Conservation (phyloP, 2,888 invertebrate genomes). For the Odontomyia ornata region DNA sequence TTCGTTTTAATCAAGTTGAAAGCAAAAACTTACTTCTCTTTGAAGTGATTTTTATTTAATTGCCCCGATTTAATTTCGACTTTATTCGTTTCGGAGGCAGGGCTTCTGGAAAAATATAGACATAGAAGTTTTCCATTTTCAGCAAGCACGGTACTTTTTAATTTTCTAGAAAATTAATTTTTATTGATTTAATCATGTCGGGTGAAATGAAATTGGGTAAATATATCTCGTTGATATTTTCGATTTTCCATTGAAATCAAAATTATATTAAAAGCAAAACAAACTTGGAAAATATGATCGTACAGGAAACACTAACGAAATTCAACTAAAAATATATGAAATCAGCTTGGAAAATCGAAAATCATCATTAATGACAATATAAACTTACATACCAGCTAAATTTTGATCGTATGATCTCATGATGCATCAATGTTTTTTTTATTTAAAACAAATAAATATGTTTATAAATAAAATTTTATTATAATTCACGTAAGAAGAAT, state of each 20-base stretch:
- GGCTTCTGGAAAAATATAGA: slow-evolving; percentile 43
- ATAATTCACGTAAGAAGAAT: no score
- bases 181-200: background rate
- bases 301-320: background rate
- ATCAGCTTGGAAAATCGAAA: slow-evolving; percentile 12
- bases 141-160: slow-evolving; percentile 26
- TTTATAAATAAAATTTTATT: background rate
- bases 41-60: slow-evolving; percentile 22
- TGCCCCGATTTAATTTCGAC: slow-evolving; percentile 27
- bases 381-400: background rate
- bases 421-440: background rate
- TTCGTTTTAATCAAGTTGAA: background rate
- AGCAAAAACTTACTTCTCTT: slow-evolving; percentile 37
- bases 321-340: no score
- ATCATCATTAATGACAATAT: background rate
- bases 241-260: background rate
- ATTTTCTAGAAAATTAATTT: slow-evolving; percentile 27
- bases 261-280: background rate
- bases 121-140: slow-evolving; percentile 40
- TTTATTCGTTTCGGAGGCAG: slow-evolving; percentile 26
- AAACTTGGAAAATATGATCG: slow-evolving; percentile 1
- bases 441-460: background rate
- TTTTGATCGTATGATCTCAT: slow-evolving; percentile 34
- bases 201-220: background rate
- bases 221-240: background rate